Percentiles rank a stretch among this genome's conserved stretches.
phyloP scores from a whole-genome alignment of 2,888 invertebrate species.

The Nezara viridula region DNA sequence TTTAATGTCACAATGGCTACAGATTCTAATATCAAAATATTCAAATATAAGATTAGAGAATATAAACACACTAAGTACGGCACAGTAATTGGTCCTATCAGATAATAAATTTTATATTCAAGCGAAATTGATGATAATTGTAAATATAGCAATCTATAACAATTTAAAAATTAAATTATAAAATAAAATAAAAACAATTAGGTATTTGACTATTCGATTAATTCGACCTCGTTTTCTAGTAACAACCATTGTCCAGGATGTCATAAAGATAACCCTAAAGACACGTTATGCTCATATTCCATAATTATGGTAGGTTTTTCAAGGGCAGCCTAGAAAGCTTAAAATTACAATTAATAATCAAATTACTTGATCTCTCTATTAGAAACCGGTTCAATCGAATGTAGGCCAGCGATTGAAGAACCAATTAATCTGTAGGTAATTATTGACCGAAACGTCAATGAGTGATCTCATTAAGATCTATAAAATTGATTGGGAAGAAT shows the following conservation, averaged over 20 bases:
- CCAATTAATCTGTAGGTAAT: background rate
- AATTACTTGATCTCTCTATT: background rate
- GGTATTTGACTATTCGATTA: slow-evolving; percentile 4
- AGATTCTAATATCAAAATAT: too few species aligned
- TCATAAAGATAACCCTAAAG: background rate
- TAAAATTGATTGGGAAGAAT: too few species aligned
- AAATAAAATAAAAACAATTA: background rate
- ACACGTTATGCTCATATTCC: background rate
- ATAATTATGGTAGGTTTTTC: background rate
- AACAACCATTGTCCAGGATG: background rate
- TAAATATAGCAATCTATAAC: too few species aligned
- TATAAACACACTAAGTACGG: too few species aligned
- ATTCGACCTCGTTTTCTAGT: background rate
- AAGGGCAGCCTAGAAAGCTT: background rate
- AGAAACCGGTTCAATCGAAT: background rate
- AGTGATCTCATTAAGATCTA: background rate
- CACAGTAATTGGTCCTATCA: too few species aligned
- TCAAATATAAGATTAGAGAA: too few species aligned
- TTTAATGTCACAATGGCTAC: too few species aligned
- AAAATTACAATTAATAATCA: background rate
- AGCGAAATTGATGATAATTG: too few species aligned
- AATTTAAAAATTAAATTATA: too few species aligned
- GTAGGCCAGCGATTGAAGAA: background rate
- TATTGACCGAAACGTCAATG: background rate
- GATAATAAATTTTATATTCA: too few species aligned